phyloP scores from a whole-genome alignment of 2,888 invertebrate species.

The Girardia tigrina region DNA sequence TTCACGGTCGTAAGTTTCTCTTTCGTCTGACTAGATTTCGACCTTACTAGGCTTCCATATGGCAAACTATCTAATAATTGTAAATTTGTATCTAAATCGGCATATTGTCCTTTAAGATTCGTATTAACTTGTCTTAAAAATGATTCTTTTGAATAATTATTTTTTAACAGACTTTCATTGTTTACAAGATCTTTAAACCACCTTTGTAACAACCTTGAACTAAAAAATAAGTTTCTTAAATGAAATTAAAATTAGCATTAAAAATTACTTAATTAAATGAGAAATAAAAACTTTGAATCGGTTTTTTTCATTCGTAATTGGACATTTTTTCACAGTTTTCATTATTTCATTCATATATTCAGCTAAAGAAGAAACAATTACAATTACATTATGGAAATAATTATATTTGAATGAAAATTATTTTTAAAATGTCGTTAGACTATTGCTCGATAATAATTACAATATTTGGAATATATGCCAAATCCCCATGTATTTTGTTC shows the following conservation, averaged over 20 bases:
- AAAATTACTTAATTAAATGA: constrained; percentile 35
- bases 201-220: constrained; percentile 34
- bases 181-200: constrained; percentile 32
- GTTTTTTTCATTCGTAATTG: constrained; percentile 31
- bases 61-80: constrained; percentile 34
- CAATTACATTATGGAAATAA: too few species aligned
- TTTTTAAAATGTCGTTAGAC: too few species aligned
- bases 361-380: too few species aligned
- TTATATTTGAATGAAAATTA: too few species aligned
- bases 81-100: constrained; percentile 33
- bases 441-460: too few species aligned
- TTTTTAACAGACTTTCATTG: constrained; percentile 33
- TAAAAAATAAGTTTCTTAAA: neutral
- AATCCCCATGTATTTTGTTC: too few species aligned
- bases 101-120: constrained; percentile 34
- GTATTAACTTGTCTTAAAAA: constrained; percentile 31
- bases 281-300: constrained; percentile 34
- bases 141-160: constrained; percentile 35
- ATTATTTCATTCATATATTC: constrained; percentile 23
- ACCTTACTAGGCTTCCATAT: neutral
- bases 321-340: constrained; percentile 1
- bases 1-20: neutral
- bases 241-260: neutral
- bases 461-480: too few species aligned
- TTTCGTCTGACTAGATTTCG: constrained; percentile 13